These are phyloP conservation scores for Mobula hypostoma DNA, from an alignment of 2,113 vertebrate genomes.

Conservation along the genomic window DNA sequence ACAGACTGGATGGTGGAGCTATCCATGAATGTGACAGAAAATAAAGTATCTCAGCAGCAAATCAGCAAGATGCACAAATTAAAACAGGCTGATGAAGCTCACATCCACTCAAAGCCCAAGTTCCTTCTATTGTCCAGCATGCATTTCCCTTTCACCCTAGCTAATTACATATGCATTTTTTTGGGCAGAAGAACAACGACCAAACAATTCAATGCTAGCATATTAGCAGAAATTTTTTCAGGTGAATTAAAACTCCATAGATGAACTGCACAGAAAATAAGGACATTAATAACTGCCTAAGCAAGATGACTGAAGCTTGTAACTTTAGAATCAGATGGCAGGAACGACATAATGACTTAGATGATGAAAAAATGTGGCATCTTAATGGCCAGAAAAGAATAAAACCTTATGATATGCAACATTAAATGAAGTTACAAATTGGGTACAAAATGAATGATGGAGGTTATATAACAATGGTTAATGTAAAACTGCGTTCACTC, in stretches of 20 bases:
- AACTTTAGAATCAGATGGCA: not conserved
- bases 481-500: not conserved
- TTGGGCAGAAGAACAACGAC: not conserved
- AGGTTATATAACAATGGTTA: not conserved
- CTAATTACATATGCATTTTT: not conserved
- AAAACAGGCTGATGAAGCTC: not conserved
- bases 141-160: not conserved
- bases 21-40: not conserved
- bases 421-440: not conserved
- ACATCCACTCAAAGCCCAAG: not conserved
- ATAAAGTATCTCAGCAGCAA: not conserved
- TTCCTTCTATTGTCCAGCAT: no score
- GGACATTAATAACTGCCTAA: not conserved
- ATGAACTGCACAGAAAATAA: not conserved
- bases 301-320: not conserved
- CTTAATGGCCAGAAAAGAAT: slow-evolving; percentile 2
- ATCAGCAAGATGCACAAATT: not conserved
- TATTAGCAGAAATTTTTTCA: not conserved
- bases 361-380: slow-evolving; percentile 9
- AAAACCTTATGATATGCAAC: not conserved
- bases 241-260: not conserved
- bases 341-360: not conserved
- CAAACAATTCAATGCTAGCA: not conserved
- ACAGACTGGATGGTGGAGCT: no score
- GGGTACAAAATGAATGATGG: not conserved